Evolutionary conservation across 1,140 invertebrate genomes (phyloP).

Genomic region (Lasaia peninsularis): DNA sequence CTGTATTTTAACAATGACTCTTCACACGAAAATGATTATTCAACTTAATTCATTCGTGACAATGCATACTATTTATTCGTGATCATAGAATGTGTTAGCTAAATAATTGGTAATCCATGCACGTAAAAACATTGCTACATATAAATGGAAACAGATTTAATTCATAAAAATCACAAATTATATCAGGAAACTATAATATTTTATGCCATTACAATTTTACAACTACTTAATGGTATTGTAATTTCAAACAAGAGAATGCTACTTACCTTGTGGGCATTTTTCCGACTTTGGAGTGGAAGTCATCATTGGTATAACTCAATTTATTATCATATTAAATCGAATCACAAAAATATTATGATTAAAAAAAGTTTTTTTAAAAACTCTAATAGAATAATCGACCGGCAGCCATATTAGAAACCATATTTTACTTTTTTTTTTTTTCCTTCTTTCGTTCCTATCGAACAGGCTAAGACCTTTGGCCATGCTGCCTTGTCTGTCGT

Average conservation of each 20-base stretch:
- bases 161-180: conserved; percentile 3
- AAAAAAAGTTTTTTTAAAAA: conserved; percentile 34
- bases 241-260: conserved; percentile 11
- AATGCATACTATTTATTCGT: background rate
- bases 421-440: conserved; percentile 43
- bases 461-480: background rate
- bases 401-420: conserved; percentile 70
- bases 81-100: background rate
- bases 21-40: conserved; percentile 2
- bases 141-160: background rate
- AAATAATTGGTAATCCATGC: background rate
- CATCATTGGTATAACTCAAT: conserved; percentile 50
- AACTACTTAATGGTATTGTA: background rate
- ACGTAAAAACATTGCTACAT: background rate
- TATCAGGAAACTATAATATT: background rate
- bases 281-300: conserved; percentile 72
- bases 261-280: conserved; percentile 68
- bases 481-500: background rate
- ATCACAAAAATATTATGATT: conserved; percentile 20
- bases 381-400: conserved; percentile 62
- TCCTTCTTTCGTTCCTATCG: conserved; percentile 4
- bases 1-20: background rate
- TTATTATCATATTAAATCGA: conserved; percentile 61
- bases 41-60: background rate
- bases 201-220: background rate